A percentile compares a stretch with the other conserved stretches of the same genome.
Evolutionary conservation across 2,113 vertebrate genomes (phyloP).

Genomic region (Cyanoliseus patagonus): DNA sequence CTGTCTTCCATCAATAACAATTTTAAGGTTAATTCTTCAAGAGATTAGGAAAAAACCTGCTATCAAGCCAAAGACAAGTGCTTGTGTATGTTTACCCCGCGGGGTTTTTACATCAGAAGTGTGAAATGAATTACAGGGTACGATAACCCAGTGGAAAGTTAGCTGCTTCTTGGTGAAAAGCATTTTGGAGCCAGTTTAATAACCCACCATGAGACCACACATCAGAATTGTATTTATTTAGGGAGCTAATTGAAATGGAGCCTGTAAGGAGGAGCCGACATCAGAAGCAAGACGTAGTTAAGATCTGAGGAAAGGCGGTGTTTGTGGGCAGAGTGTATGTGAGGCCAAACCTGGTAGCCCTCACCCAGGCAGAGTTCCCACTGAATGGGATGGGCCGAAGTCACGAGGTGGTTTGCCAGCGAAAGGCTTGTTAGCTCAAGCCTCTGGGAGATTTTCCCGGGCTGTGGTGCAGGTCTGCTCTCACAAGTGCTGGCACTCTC

Average conservation of each 20-base stretch:
- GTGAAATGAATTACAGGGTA: conserved; percentile 15
- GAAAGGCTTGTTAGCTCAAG: neutral
- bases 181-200: conserved; percentile 38
- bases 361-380: neutral
- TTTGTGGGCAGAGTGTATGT: neutral
- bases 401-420: neutral
- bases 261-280: neutral
- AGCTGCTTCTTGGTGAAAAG: conserved; percentile 15
- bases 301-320: neutral
- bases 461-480: neutral
- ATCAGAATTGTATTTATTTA: conserved; percentile 39
- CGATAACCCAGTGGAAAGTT: conserved; percentile 2
- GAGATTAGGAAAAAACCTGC: neutral
- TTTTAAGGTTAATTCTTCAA: neutral
- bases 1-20: neutral
- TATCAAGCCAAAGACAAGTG: conserved; percentile 4
- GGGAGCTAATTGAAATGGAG: conserved; percentile 39
- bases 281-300: neutral
- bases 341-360: neutral
- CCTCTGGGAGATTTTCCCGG: neutral
- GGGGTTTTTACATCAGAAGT: conserved; percentile 39
- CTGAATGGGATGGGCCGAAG: neutral
- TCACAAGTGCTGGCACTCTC: accelerated
- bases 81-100: neutral
- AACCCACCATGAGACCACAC: conserved; percentile 39